Base-by-base conservation (phyloP, 2,797 vertebrate species). In the Clangula hyemalis region DNA sequence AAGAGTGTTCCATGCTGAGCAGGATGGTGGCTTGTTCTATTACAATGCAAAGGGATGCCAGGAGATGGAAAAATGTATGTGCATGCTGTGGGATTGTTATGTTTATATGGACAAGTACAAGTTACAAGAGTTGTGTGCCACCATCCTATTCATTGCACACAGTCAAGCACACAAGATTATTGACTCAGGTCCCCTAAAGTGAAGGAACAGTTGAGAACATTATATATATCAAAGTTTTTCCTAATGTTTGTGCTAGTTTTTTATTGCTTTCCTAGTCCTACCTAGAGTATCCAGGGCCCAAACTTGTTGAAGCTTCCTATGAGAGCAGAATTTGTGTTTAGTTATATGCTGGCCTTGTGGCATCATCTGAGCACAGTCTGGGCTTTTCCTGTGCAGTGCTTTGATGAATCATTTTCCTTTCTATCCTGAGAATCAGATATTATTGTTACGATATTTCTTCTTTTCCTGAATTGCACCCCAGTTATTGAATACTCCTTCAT, bases 81-180 rank as follows among this genome's bases (percentile, higher is more conserved):
- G n/a, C 0, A 0, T 54, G 16, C 32, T 49, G 34, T 69, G 49
- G 20, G 45, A 24, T 24, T 18, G 24, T 18, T 71, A 8, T 8
- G 10, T 64, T 57, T 69, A 16, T 57, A 36, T 54, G 34, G 39
- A 60, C 4, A 58, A 53, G 13, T 39, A 16, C 36, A 85, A 53
- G 28, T 41, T 57, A 54, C 10, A 28, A 28, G 30, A 77, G 24
- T 0, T 56, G 57, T 61, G 18, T 49, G 54, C 54, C 18, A n/a
- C 64, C 27, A 13, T 41, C 34, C 13, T 34, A 43, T 11, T 34
- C 51, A 24, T 12, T 51, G 45, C 36, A 36, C 1, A 7, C 36
- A 51, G 20, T 72, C 69, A 72, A 62, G 43, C 9, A 16, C 0
- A 1, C n/a, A 70, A 43, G 47, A 17, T 7, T 13, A 8, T 41